Evolutionary conservation across 2,113 vertebrate species (phyloP).

Genomic region (Aptenodytes forsteri): DNA sequence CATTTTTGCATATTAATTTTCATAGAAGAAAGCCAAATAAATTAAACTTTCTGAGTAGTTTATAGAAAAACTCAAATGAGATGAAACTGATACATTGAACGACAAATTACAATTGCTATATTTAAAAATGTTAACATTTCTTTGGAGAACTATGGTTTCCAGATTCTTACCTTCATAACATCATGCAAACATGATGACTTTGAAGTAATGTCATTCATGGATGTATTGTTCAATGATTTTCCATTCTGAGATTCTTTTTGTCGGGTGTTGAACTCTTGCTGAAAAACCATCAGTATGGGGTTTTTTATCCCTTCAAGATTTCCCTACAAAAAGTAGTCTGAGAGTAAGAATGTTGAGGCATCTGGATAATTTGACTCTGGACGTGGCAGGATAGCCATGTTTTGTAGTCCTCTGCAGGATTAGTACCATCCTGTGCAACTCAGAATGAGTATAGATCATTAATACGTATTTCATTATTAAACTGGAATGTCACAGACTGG

Average conservation of each 20-base stretch:
- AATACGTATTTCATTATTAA: not conserved
- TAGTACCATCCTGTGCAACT: not conserved
- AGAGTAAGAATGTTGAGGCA: not conserved
- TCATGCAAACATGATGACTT: not conserved
- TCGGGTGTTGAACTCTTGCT: not conserved
- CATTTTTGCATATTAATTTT: not conserved
- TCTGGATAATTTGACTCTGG: not conserved
- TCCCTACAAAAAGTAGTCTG: not conserved
- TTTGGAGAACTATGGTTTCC: not conserved
- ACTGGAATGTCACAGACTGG: not conserved
- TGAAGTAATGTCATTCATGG: not conserved
- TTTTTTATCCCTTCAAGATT: not conserved
- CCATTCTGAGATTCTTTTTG: not conserved
- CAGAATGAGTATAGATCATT: not conserved
- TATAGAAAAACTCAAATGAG: not conserved
- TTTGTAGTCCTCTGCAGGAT: not conserved
- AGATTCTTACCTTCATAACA: not conserved
- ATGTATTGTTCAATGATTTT: not conserved
- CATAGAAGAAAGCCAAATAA: not conserved
- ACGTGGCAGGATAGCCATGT: not conserved
- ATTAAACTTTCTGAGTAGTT: not conserved
- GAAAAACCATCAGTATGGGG: not conserved
- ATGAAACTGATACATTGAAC: not conserved
- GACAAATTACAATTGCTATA: not conserved
- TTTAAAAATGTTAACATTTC: not conserved